Evolutionary conservation across 2,113 vertebrate species (phyloP).

Genomic region (Pardalotus punctatus): DNA sequence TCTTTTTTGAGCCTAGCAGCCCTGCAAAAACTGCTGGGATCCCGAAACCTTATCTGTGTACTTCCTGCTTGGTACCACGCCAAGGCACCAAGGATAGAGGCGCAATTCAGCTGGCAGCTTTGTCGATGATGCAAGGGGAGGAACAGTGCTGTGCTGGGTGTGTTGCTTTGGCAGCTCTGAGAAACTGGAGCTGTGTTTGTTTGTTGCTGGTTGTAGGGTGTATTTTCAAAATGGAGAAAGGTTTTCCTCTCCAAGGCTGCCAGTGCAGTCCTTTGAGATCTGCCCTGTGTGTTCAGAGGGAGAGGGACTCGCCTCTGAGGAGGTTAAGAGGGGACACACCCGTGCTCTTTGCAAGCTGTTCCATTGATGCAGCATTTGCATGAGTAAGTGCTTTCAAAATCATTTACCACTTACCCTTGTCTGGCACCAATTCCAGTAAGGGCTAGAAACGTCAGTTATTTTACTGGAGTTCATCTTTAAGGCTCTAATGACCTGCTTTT

Average conservation of each 20-base stretch:
- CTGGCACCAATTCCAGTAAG: background rate
- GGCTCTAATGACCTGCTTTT: background rate
- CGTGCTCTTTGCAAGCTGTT: background rate
- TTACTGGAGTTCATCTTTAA: background rate
- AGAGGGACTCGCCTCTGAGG: background rate
- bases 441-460: background rate
- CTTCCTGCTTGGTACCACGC: background rate
- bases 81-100: background rate
- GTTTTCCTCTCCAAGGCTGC: background rate
- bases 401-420: background rate
- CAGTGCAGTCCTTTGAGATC: background rate
- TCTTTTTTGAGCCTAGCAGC: background rate
- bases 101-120: background rate
- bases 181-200: background rate
- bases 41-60: background rate
- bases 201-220: background rate
- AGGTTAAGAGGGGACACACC: background rate
- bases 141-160: background rate
- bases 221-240: background rate
- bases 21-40: background rate
- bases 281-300: background rate
- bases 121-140: background rate
- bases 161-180: conserved; percentile 7
- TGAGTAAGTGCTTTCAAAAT: conserved; percentile 18
- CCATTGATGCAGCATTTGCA: background rate